Conservation (phyloP, 2,797 vertebrate genomes). For the Hozukius guyotensis region DNA sequence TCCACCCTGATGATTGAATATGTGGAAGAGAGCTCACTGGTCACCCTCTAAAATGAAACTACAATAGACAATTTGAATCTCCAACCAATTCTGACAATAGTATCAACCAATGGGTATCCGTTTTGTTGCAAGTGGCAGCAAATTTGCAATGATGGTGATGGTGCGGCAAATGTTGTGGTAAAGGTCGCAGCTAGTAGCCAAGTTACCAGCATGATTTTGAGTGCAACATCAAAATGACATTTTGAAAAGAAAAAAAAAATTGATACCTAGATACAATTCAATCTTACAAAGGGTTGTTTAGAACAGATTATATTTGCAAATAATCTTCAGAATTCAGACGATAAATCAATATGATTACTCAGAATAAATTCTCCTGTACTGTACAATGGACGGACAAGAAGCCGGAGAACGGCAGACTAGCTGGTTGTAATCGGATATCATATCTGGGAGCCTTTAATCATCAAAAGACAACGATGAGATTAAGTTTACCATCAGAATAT, state of each 20-base stretch:
- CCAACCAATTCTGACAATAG: conserved; percentile 6
- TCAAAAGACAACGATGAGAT: conserved; percentile 59
- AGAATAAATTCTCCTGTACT: conserved; percentile 39
- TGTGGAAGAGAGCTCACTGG: conserved; percentile 23
- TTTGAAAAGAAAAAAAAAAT: not conserved
- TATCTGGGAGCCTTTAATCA: conserved; percentile 50
- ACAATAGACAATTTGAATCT: conserved; percentile 17
- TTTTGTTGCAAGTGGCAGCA: conserved; percentile 31
- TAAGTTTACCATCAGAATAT: conserved; percentile 43
- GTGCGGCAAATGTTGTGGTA: not conserved
- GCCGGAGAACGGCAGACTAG: not conserved
- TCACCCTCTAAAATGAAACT: conserved; percentile 10
- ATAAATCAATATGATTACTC: conserved; percentile 54
- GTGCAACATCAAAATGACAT: conserved; percentile 34
- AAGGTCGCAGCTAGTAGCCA: conserved; percentile 9
- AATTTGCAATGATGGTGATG: conserved; percentile 1
- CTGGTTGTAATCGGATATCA: conserved; percentile 52
- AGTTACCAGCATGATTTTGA: conserved; percentile 17
- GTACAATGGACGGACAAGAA: conserved; percentile 15
- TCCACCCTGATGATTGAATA: conserved; percentile 37
- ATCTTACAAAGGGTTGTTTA: conserved; percentile 30
- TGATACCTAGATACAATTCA: conserved; percentile 18
- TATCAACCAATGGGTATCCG: not conserved
- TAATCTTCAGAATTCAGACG: conserved; percentile 14
- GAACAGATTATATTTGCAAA: conserved; percentile 48